Evolutionary conservation across 2,888 invertebrate genomes (phyloP).

Genomic region (Chouioia cunea): DNA sequence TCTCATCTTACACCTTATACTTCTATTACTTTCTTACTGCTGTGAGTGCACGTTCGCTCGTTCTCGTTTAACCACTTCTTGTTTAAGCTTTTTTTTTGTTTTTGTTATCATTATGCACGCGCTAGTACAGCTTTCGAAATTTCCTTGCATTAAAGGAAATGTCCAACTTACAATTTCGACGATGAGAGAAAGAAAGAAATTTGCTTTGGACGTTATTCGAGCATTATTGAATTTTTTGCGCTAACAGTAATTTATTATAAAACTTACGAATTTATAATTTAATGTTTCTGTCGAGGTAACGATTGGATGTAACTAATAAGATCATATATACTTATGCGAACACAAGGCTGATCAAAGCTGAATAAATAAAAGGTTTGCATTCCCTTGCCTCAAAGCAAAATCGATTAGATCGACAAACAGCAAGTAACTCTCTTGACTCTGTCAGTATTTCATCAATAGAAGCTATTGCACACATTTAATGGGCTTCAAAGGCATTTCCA

Average conservation of each 20-base stretch:
- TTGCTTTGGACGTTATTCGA: background rate
- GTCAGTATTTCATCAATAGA: background rate
- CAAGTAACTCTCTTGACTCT: background rate
- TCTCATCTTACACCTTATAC: slow-evolving; percentile 18
- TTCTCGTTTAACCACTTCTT: slow-evolving; percentile 31
- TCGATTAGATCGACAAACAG: background rate
- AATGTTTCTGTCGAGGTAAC: too few species aligned
- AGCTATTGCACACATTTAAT: background rate
- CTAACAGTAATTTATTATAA: too few species aligned
- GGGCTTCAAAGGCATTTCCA: background rate
- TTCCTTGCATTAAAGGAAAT: slow-evolving; percentile 1
- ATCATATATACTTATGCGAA: too few species aligned
- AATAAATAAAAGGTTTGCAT: too few species aligned
- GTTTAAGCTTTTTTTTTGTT: background rate
- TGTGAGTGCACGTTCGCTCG: slow-evolving; percentile 35
- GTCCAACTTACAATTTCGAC: too few species aligned
- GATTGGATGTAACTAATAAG: too few species aligned
- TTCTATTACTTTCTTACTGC: slow-evolving; percentile 28
- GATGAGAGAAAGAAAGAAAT: background rate
- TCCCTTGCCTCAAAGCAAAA: background rate
- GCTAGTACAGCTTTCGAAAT: slow-evolving; percentile 10
- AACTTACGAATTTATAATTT: background rate
- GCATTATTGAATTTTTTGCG: slow-evolving; percentile 7
- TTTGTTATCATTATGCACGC: background rate
- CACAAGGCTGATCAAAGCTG: too few species aligned